These are phyloP conservation scores for Ichneumon xanthorius DNA, from an alignment of 2,888 invertebrate species.

Conservation along the genomic window DNA sequence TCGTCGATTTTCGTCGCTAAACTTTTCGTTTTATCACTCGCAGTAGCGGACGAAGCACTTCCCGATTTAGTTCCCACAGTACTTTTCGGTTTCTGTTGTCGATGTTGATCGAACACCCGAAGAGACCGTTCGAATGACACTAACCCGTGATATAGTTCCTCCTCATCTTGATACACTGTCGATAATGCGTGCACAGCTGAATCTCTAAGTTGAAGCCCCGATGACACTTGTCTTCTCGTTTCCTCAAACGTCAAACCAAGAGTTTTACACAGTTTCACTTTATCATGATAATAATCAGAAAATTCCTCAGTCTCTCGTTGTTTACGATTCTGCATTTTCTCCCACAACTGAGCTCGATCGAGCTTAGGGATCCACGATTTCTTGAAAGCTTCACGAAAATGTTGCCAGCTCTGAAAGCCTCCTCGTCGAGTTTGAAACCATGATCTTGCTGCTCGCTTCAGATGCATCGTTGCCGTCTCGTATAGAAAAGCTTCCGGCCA, in stretches of 20 bases:
- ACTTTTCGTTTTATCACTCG: not conserved
- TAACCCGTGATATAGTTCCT: slow-evolving; percentile 42
- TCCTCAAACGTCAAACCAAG: slow-evolving; percentile 60
- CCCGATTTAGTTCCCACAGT: not conserved
- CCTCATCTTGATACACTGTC: slow-evolving; percentile 14
- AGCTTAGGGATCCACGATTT: slow-evolving; percentile 50
- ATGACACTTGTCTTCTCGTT: slow-evolving; percentile 51
- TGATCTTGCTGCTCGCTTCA: slow-evolving; percentile 42
- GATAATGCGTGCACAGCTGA: slow-evolving; percentile 55
- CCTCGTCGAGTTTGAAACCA: slow-evolving; percentile 53
- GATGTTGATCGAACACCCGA: slow-evolving; percentile 15
- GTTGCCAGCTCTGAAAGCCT: slow-evolving; percentile 51
- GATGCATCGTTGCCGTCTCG: slow-evolving; percentile 55
- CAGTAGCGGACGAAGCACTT: not conserved
- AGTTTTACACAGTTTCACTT: slow-evolving; percentile 61
- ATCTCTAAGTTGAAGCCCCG: slow-evolving; percentile 48
- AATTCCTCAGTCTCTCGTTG: slow-evolving; percentile 52
- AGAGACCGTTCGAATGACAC: slow-evolving; percentile 42
- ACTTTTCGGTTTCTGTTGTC: slow-evolving; percentile 16
- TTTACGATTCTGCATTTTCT: slow-evolving; percentile 55
- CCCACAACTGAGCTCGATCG: slow-evolving; percentile 58
- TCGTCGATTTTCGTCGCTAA: not conserved
- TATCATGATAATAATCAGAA: slow-evolving; percentile 63
- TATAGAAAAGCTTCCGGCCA: slow-evolving; percentile 62
- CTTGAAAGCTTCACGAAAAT: slow-evolving; percentile 51